Evolutionary conservation across 2,113 vertebrate genomes (phyloP), one percentile per base, ranked within the genome.

Genomic region (Dromaius novaehollandiae): DNA sequence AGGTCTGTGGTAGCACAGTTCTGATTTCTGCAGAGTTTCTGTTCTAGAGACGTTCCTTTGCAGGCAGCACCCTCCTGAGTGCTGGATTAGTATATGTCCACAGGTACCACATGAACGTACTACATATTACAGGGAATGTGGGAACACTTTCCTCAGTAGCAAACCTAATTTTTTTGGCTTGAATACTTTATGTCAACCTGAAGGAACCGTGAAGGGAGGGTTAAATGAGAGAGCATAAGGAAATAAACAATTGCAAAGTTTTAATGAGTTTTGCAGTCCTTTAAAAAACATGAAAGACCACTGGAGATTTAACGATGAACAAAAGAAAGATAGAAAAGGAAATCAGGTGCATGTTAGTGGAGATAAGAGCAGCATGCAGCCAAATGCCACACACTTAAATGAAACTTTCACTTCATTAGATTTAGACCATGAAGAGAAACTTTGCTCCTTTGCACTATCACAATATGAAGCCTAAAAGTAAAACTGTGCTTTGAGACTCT

Each of bases 161-260:
- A 91, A 51, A 79, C 75, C 21, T 28, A 51, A 69, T 18, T 55
- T 89, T 76, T 79, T 46, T 96, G 66, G 36, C 61, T 81, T 46
- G 60, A 46, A 66, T 75, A 69, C 50, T 87, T 40, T 63, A 79
- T 80, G 84, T 77, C 63, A 88, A 58, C 85, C 44, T n/a, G 34
- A 83, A 73, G 30, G 30, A 93, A 80, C 88, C 65, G 36, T 50
- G 60, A 88, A 93, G 91, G 55, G 76, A 78, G 16, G 12, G 82
- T 90, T 88, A 96, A 90, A 83, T 32, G 28, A 86, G 71, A 90
- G 94, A 86, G 85, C 56, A 91, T 30, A 94, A 91, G 50, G 64
- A 95, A 96, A 95, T 77, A 97, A 96, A 96, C 91, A 95, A 95
- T 91, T 88, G 78, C 60, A 94, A 95, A 95, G 50, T 96, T 96